A percentile compares a stretch with the other conserved stretches of the same genome.
These are phyloP conservation scores for Menidia menidia DNA, from an alignment of 2,797 vertebrate species.

Conservation along the genomic window DNA sequence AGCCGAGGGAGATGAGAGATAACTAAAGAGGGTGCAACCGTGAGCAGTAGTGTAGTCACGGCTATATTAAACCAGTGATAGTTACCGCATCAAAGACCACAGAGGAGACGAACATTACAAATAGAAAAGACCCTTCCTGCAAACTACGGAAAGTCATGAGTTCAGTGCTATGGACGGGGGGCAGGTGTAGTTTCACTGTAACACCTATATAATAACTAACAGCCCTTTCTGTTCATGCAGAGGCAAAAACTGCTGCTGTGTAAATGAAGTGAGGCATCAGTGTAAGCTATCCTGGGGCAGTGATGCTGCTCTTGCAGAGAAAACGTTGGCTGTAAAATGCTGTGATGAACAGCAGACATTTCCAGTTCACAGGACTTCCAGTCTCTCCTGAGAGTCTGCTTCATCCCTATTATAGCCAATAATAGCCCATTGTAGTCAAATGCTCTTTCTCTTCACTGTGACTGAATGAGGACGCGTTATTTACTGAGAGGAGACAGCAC, in stretches of 20 bases:
- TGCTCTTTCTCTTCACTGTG: conserved; percentile 86
- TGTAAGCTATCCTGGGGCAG: conserved; percentile 79
- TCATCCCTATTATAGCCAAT: conserved; percentile 91
- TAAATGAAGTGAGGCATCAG: conserved; percentile 82
- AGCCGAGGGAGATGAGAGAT: conserved; percentile 48
- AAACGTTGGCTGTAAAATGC: conserved; percentile 80
- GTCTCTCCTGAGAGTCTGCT: conserved; percentile 88
- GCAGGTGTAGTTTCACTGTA: conserved; percentile 60
- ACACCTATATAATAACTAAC: conserved; percentile 65
- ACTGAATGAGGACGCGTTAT: conserved; percentile 90
- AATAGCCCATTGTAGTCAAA: conserved; percentile 93
- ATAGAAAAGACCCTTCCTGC: conserved; percentile 23
- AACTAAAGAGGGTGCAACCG: conserved; percentile 64
- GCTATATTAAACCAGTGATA: conserved; percentile 40
- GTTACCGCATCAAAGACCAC: conserved; percentile 25
- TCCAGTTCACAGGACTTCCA: conserved; percentile 88
- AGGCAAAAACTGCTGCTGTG: conserved; percentile 73
- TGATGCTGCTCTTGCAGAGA: conserved; percentile 75
- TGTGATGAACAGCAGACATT: conserved; percentile 87
- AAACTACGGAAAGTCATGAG: conserved; percentile 33
- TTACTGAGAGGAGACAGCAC: conserved; percentile 86
- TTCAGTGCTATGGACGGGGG: conserved; percentile 40
- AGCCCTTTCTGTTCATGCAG: conserved; percentile 66
- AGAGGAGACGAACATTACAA: conserved; percentile 28
- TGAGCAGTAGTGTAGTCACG: conserved; percentile 47